Conservation (phyloP, 2,797 vertebrate species). For the Microchirus variegatus region DNA sequence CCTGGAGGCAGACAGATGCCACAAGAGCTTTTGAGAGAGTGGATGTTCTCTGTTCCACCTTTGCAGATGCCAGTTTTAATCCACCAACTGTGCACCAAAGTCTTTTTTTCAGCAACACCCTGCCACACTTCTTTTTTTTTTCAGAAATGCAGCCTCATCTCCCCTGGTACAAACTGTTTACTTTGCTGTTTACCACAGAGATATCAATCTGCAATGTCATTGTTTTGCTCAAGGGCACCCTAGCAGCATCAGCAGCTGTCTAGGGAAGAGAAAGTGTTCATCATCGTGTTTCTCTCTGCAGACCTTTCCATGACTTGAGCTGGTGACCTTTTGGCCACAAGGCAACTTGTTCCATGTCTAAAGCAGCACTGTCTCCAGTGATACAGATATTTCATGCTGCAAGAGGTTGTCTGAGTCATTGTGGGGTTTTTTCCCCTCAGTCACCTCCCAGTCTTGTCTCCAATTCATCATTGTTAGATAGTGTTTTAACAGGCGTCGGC, state of each 20-base stretch:
- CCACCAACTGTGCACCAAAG: slow-evolving; percentile 27
- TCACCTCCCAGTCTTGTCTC: slow-evolving; percentile 30
- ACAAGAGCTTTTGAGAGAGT: slow-evolving; percentile 18
- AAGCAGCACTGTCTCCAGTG: slow-evolving; percentile 16
- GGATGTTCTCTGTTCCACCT: slow-evolving; percentile 44
- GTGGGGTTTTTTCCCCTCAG: slow-evolving; percentile 30
- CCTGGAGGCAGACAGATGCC: slow-evolving; percentile 41
- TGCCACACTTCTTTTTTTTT: slow-evolving; percentile 12
- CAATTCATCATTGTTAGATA: slow-evolving; percentile 15
- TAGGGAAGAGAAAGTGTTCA: not conserved
- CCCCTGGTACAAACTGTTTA: slow-evolving; percentile 2
- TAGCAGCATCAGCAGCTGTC: slow-evolving; percentile 1
- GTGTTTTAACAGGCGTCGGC: too few species aligned
- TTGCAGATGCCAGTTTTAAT: slow-evolving; percentile 33
- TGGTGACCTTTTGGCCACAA: slow-evolving; percentile 14
- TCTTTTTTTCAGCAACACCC: not conserved
- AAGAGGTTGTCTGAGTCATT: slow-evolving; percentile 51
- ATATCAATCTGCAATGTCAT: not conserved
- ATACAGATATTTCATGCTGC: slow-evolving; percentile 14
- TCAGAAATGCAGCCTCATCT: slow-evolving; percentile 5
- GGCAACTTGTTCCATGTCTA: slow-evolving; percentile 10
- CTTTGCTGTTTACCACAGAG: slow-evolving; percentile 4
- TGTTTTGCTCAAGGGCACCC: slow-evolving; percentile 8
- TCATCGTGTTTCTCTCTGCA: slow-evolving; percentile 10
- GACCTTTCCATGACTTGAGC: slow-evolving; percentile 5